phyloP scores from a whole-genome alignment of 2,888 invertebrate genomes.

The Eilema sororculum region DNA sequence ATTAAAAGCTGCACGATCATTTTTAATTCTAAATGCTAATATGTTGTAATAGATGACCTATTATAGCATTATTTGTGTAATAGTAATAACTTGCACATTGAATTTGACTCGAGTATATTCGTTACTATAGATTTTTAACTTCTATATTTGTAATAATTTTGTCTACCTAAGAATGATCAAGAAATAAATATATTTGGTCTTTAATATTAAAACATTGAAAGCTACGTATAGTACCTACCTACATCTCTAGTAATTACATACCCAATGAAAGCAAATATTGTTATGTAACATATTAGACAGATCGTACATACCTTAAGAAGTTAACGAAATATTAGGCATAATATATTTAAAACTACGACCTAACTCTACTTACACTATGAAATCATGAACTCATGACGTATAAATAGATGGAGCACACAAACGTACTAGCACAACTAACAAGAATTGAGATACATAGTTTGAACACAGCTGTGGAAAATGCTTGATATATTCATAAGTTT shows the following conservation, averaged over 20 bases:
- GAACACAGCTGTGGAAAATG: conserved; percentile 46
- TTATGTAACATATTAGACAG: conserved; percentile 20
- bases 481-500: conserved; percentile 20
- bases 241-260: conserved; percentile 27
- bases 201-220: conserved; percentile 29
- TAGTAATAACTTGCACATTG: not conserved
- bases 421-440: conserved; percentile 28
- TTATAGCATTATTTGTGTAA: not conserved
- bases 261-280: conserved; percentile 8
- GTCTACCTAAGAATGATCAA: not conserved
- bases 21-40: not conserved
- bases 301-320: conserved; percentile 21
- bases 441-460: conserved; percentile 31
- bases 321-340: conserved; percentile 40
- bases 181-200: conserved; percentile 1
- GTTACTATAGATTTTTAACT: not conserved
- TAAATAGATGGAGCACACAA: conserved; percentile 22
- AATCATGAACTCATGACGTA: conserved; percentile 21
- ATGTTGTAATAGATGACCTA: not conserved
- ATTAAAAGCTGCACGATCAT: not conserved
- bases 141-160: not conserved
- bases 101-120: not conserved
- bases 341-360: conserved; percentile 38
- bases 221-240: conserved; percentile 27
- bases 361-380: conserved; percentile 35